These are phyloP conservation scores for Falco punctatus DNA, from an alignment of 2,113 vertebrate genomes.

Conservation along the genomic window DNA sequence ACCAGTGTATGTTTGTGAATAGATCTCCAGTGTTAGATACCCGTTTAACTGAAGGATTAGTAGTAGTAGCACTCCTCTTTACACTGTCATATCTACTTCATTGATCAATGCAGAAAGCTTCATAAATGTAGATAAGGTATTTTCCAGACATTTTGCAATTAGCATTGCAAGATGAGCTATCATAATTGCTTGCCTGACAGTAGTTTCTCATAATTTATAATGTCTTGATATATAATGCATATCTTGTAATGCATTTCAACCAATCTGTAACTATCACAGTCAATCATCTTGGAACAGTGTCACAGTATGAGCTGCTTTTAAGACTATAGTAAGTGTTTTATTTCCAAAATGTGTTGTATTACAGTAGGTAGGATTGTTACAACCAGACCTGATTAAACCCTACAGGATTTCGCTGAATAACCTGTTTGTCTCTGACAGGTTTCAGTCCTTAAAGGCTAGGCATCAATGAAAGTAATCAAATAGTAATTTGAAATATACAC, in stretches of 20 bases:
- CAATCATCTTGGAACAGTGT: constrained; percentile 41
- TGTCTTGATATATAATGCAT: constrained; percentile 65
- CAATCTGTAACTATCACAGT: constrained; percentile 28
- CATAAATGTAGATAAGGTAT: constrained; percentile 56
- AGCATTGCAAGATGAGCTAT: constrained; percentile 34
- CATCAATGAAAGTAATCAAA: neutral
- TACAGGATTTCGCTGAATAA: neutral
- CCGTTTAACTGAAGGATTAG: neutral
- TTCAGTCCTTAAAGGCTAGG: neutral
- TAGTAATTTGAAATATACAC: neutral
- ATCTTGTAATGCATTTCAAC: constrained; percentile 41
- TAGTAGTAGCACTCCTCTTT: neutral
- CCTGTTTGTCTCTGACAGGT: neutral
- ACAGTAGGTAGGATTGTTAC: neutral
- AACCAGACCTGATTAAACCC: neutral
- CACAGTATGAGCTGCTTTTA: neutral
- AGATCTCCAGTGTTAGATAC: neutral
- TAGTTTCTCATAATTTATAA: constrained; percentile 40
- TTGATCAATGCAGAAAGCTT: constrained; percentile 36
- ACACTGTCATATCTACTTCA: neutral
- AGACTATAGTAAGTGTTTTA: neutral
- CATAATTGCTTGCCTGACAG: constrained; percentile 58
- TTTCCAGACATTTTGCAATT: constrained; percentile 54
- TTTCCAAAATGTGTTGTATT: neutral
- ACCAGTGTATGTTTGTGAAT: neutral